Evolutionary conservation across 2,113 vertebrate genomes (phyloP).

Genomic region (Cyanoderma ruficeps): DNA sequence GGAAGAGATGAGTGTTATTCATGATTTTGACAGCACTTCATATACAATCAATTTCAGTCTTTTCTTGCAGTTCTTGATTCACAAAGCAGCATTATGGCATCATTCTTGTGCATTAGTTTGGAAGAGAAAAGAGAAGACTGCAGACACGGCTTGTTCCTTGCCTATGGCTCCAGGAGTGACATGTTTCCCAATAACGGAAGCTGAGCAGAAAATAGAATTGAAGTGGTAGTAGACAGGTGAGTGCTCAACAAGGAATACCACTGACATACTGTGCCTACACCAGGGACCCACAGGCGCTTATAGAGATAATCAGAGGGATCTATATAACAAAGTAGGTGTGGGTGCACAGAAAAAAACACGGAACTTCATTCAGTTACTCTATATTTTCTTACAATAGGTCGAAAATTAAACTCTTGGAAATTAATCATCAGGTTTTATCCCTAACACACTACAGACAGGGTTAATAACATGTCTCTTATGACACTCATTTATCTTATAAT

Average conservation of each 20-base stretch:
- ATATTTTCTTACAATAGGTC: not conserved
- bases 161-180: constrained; percentile 17
- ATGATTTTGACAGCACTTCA: constrained; percentile 56
- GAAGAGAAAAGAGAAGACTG: constrained; percentile 17
- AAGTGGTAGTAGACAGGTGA: constrained; percentile 32
- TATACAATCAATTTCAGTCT: constrained; percentile 46
- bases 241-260: not conserved
- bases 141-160: constrained; percentile 1
- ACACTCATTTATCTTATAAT: not conserved
- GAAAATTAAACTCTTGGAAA: not conserved
- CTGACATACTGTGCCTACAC: not conserved
- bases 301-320: not conserved
- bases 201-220: constrained; percentile 35
- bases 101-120: constrained; percentile 38
- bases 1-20: not conserved
- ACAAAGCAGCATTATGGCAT: constrained; percentile 52
- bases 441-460: fast-evolving
- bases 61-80: constrained; percentile 33
- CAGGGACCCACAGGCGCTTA: not conserved
- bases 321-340: not conserved
- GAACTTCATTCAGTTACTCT: not conserved
- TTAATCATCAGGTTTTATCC: not conserved
- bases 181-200: not conserved
- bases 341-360: not conserved
- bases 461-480: not conserved